phyloP scores from a whole-genome alignment of 2,888 invertebrate genomes.

The Lingula anatina region DNA sequence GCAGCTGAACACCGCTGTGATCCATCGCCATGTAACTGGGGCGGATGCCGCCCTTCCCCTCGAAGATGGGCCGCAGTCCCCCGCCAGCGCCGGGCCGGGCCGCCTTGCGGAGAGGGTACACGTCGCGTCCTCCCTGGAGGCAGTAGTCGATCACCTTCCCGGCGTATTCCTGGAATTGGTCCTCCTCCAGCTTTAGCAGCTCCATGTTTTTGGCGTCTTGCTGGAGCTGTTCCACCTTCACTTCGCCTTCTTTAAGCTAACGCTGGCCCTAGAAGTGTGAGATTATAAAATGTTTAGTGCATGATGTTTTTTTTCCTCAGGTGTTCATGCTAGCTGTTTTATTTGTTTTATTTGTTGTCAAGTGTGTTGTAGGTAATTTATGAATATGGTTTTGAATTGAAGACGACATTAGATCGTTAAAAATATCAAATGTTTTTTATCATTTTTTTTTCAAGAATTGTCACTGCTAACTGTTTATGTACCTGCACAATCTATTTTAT shows the following conservation, averaged over 20 bases:
- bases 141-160: conserved; percentile 48
- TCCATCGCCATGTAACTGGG: conserved; percentile 49
- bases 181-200: conserved; percentile 43
- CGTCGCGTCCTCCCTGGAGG: conserved; percentile 47
- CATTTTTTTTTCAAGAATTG: too few species aligned
- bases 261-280: conserved; percentile 15
- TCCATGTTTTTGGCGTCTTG: conserved; percentile 40
- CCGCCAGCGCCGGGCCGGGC: conserved; percentile 44
- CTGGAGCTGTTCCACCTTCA: conserved; percentile 19
- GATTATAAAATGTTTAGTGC: background rate
- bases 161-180: conserved; percentile 51
- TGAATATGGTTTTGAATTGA: too few species aligned
- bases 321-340: too few species aligned
- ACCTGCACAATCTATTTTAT: background rate
- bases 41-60: conserved; percentile 46
- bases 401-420: too few species aligned
- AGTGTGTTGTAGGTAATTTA: too few species aligned
- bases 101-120: conserved; percentile 45
- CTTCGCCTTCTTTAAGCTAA: conserved; percentile 17
- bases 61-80: conserved; percentile 42
- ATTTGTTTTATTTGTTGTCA: too few species aligned
- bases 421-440: too few species aligned
- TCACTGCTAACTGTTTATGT: background rate
- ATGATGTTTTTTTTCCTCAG: too few species aligned
- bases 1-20: conserved; percentile 44